Percentiles rank a stretch among this genome's conserved stretches.
Evolutionary conservation across 1,140 invertebrate genomes (phyloP).

Genomic region (Pseudomyrmex gracilis): DNA sequence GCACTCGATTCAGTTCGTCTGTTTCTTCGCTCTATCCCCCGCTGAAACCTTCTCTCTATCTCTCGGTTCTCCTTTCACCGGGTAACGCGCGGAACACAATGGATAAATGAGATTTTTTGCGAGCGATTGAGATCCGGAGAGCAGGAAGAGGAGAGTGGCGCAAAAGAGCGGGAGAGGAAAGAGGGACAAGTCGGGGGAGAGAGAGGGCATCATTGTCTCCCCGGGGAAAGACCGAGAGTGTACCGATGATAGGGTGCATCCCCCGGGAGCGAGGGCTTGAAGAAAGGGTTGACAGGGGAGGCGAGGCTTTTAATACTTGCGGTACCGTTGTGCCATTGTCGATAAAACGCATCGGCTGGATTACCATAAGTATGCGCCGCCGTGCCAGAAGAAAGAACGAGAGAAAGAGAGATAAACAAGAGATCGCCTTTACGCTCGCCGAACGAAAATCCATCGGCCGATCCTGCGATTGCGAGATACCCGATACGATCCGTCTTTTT

Average conservation of each 20-base stretch:
- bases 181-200: conserved; percentile 64
- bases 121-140: conserved; percentile 83
- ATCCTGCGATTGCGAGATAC: conserved; percentile 26
- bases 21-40: conserved; percentile 52
- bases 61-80: conserved; percentile 57
- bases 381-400: conserved; percentile 18
- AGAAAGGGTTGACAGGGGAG: conserved; percentile 83
- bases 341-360: conserved; percentile 83
- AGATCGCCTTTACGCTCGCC: conserved; percentile 37
- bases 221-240: conserved; percentile 78
- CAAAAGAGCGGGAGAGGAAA: conserved; percentile 19
- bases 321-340: conserved; percentile 80
- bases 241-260: conserved; percentile 84
- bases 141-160: conserved; percentile 66
- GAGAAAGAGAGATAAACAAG: conserved; percentile 16
- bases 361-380: conserved; percentile 79
- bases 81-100: conserved; percentile 81
- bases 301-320: conserved; percentile 83
- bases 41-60: conserved; percentile 29
- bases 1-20: conserved; percentile 27
- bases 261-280: conserved; percentile 77
- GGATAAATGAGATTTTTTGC: conserved; percentile 85
- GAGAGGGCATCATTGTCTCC: conserved; percentile 81
- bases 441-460: conserved; percentile 24
- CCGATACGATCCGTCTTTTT: neutral